Evolutionary conservation across 2,888 invertebrate species (phyloP), one percentile per base, ranked within the genome.

Genomic region (Liposcelis brunnea): DNA sequence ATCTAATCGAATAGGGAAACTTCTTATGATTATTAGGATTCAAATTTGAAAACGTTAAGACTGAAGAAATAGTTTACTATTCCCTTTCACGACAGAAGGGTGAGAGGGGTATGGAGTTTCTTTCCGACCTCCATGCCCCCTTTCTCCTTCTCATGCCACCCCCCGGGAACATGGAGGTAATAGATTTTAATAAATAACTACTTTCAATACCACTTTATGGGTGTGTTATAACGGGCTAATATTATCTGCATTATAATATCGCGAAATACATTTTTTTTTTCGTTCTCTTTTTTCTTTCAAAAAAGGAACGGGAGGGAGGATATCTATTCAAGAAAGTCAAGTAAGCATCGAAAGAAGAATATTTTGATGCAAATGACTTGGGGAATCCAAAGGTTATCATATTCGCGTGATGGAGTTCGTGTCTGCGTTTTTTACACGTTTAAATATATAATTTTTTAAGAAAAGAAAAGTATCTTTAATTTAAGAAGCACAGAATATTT

Each of bases 181-280:
- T 35, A 35, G 35, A 35, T 35, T 35, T 35, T 35, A 35, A 35
- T 35, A 35, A 35, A 35, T 35, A 35, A 35, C 35, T 35, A 35
- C 35, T 16, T 35, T 35, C 35, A 16, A 35, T 35, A 35, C 16
- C 35, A 10, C 35, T 14, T 35, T 35, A 15, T 35, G 35, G 35
- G 35, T 35, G 26, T 26, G 35, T 16, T 35, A 35, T 35, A 35
- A 35, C 35, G 35, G 35, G 14, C 35, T 35, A 35, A 35, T 7
- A 35, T 35, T 16, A 14, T 35, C 14, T 35, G 16, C 7, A 35
- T 35, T 35, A 35, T 16, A 14, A 35, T 35, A 35, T 35, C 16
- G 26, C 26, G 8, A 26, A 26, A 26, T 26, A 6, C 26, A 14
- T 35, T 16, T 10, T 35, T 35, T 15, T 16, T 35, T 35, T 10